phyloP scores from a whole-genome alignment of 2,113 vertebrate species.

The Scalopus aquaticus region DNA sequence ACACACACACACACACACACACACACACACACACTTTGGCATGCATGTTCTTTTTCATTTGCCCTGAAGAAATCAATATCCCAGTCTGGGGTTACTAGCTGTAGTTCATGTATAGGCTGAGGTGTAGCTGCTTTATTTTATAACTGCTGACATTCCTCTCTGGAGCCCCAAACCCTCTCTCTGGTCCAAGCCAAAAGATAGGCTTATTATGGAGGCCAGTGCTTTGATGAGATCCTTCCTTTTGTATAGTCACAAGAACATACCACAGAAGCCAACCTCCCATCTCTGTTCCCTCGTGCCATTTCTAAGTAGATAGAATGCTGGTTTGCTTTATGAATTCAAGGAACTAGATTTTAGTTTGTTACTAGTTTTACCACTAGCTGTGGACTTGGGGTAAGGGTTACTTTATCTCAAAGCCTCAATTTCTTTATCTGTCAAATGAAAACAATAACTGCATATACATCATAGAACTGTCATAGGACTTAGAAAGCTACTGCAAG shows the following conservation, averaged over 20 bases:
- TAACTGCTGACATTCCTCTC: background rate
- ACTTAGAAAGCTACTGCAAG: background rate
- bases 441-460: background rate
- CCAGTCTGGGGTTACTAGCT: conserved; percentile 47
- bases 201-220: background rate
- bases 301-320: background rate
- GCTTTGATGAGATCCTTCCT: background rate
- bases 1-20: background rate
- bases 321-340: conserved; percentile 9
- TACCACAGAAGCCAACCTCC: background rate
- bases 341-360: conserved; percentile 43
- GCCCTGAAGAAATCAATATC: conserved; percentile 64
- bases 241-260: background rate
- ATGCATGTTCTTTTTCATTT: conserved; percentile 58
- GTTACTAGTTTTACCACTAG: background rate
- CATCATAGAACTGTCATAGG: background rate
- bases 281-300: background rate
- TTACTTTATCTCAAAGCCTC: conserved; percentile 6
- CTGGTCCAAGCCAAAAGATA: conserved; percentile 5
- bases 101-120: background rate
- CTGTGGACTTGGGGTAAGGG: background rate
- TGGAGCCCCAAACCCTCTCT: background rate
- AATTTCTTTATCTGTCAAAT: conserved; percentile 36
- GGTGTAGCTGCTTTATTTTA: conserved; percentile 45
- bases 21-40: conserved; percentile 21